Base-by-base conservation (phyloP, 1,140 invertebrate genomes). In the Nasonia giraulti region DNA sequence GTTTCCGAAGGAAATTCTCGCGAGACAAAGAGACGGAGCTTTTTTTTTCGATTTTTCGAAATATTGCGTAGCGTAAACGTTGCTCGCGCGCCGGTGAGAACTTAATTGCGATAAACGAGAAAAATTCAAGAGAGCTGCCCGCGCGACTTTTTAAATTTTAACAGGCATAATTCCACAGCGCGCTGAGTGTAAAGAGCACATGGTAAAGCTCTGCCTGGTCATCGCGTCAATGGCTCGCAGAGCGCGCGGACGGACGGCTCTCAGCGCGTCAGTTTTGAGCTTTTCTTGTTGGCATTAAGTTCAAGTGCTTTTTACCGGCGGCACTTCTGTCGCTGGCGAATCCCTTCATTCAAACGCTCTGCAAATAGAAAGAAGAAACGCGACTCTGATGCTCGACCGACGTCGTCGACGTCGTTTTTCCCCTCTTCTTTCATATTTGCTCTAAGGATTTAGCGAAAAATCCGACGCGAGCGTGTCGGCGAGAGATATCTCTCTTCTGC, bases 271-370 rank as follows among this genome's bases (percentile, higher is more conserved):
- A 82, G 73, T 77, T 85, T 81, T 81, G 27, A 81, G 84, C 78
- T 75, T 85, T 85, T 82, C 84, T 81, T 69, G 84, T 81, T 71
- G 79, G 73, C 55, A 85, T 82, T 85, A 85, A 85, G 79, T 80
- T 81, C 84, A 81, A 85, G 79, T 81, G 79, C 78, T 85, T 85
- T 62, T 85, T 81, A 77, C 74, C 73, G 40, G 37, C 44, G 50
- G 69, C 78, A 80, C 73, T 75, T 76, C 78, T 77, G 20, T 20
- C 17, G 20, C 17, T 20, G 55, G 78, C 40, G 71, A 14, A 80
- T 85, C 71, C 79, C 66, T 71, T 71, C 55, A 80, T 85, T 74
- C 73, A 85, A 85, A 82, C 78, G 79, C 55, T 85, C 27, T 85
- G 79, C 79, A 85, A 85, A 85, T 80, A 85, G 69, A n/a, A 50